Evolutionary conservation across 1,140 invertebrate genomes (phyloP).

Genomic region (Bombus superbus): DNA sequence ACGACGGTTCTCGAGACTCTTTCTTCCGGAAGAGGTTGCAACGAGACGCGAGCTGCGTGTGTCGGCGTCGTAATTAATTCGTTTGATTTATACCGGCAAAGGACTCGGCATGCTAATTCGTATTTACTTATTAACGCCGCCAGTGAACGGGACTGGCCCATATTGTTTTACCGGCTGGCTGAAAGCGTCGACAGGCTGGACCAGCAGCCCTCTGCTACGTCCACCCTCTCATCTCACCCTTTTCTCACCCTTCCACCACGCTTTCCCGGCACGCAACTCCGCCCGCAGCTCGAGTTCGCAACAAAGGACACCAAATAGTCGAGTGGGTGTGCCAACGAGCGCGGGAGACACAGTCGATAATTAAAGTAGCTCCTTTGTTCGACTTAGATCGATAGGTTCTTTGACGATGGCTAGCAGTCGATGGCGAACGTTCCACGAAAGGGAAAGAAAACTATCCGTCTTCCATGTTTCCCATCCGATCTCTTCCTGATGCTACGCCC

Average conservation of each 20-base stretch:
- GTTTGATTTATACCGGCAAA: conserved; percentile 77
- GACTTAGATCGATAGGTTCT: conserved; percentile 76
- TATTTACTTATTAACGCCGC: conserved; percentile 77
- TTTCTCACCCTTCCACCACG: neutral
- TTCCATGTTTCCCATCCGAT: conserved; percentile 35
- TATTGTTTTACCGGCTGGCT: conserved; percentile 68
- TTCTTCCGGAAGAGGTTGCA: conserved; percentile 50
- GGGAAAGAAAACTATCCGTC: conserved; percentile 68
- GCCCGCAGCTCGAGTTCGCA: conserved; percentile 57
- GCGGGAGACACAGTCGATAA: conserved; percentile 72
- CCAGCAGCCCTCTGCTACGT: neutral
- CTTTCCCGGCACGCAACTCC: conserved; percentile 49
- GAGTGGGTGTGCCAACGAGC: conserved; percentile 56
- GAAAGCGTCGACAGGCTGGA: conserved; percentile 50
- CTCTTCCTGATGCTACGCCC: conserved; percentile 31
- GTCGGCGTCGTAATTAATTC: conserved; percentile 72
- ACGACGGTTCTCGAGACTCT: conserved; percentile 47
- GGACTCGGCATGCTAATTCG: conserved; percentile 75
- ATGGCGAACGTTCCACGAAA: conserved; percentile 40
- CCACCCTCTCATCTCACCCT: neutral
- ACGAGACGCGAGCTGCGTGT: conserved; percentile 21
- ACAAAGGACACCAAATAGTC: conserved; percentile 70
- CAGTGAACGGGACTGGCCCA: conserved; percentile 63
- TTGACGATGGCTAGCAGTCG: conserved; percentile 50
- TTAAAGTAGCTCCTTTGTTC: conserved; percentile 77